Evolutionary conservation across 1,140 invertebrate species (phyloP).

Genomic region (Gonatopus flavifemur): DNA sequence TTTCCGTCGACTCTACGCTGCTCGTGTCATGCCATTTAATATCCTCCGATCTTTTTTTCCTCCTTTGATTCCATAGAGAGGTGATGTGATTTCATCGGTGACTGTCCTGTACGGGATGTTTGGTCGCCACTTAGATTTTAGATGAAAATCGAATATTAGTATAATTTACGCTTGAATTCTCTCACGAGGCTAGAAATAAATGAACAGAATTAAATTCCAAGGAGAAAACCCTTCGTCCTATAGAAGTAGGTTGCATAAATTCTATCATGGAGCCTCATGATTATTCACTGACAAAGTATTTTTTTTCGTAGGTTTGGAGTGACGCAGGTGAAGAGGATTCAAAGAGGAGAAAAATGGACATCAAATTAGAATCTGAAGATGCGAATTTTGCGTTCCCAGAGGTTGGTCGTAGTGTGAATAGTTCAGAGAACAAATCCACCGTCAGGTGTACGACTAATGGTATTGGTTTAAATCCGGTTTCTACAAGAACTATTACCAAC

Average conservation of each 20-base stretch:
- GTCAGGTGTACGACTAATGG: constrained; percentile 35
- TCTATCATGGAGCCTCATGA: background rate
- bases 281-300: background rate
- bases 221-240: too few relatives aligned
- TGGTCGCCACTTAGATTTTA: too few relatives aligned
- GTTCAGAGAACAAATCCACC: constrained; percentile 29
- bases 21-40: too few relatives aligned
- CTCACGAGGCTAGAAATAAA: too few relatives aligned
- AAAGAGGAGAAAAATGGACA: constrained; percentile 65
- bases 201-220: too few relatives aligned
- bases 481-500: constrained; percentile 21
- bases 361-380: constrained; percentile 70
- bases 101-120: too few relatives aligned
- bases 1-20: too few relatives aligned
- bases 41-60: too few relatives aligned
- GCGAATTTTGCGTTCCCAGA: constrained; percentile 61
- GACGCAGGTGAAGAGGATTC: constrained; percentile 52
- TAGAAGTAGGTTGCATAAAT: background rate
- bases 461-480: constrained; percentile 23
- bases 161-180: too few relatives aligned
- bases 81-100: too few relatives aligned
- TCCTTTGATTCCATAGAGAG: too few relatives aligned
- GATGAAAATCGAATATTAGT: too few relatives aligned
- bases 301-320: constrained; percentile 45
- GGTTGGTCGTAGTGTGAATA: constrained; percentile 23